Percentiles rank a stretch among this genome's conserved stretches.
These are phyloP conservation scores for Tinea trinotella DNA, from an alignment of 2,888 invertebrate genomes.

Conservation along the genomic window DNA sequence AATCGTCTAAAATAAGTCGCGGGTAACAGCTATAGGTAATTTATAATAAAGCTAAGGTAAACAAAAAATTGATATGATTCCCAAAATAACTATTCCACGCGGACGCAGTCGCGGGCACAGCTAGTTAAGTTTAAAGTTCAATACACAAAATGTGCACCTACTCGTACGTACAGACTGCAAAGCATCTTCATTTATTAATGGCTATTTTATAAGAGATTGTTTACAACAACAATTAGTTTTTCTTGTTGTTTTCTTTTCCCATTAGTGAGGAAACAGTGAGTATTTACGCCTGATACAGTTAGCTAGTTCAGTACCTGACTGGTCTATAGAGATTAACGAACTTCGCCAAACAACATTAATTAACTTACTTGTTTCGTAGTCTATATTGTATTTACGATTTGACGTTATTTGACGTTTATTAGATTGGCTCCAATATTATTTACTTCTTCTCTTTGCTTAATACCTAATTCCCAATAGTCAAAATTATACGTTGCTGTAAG, in stretches of 20 bases:
- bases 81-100: no score
- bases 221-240: background rate
- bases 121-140: no score
- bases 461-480: background rate
- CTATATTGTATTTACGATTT: conserved; percentile 20
- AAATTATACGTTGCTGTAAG: no score
- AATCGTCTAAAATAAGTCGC: no score
- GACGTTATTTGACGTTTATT: conserved; percentile 38
- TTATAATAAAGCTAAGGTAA: no score
- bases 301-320: conserved; percentile 27
- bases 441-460: background rate
- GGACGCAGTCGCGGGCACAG: no score
- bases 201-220: background rate
- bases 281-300: conserved; percentile 19
- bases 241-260: conserved; percentile 2
- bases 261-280: background rate
- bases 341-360: conserved; percentile 44
- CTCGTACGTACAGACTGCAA: no score
- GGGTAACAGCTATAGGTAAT: no score
- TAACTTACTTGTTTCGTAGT: conserved; percentile 35
- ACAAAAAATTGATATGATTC: no score
- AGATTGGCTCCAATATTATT: conserved; percentile 28
- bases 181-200: background rate
- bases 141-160: no score
- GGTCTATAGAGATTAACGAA: conserved; percentile 46